Conservation (phyloP, 2,113 vertebrate genomes). For the Eidolon helvum region DNA sequence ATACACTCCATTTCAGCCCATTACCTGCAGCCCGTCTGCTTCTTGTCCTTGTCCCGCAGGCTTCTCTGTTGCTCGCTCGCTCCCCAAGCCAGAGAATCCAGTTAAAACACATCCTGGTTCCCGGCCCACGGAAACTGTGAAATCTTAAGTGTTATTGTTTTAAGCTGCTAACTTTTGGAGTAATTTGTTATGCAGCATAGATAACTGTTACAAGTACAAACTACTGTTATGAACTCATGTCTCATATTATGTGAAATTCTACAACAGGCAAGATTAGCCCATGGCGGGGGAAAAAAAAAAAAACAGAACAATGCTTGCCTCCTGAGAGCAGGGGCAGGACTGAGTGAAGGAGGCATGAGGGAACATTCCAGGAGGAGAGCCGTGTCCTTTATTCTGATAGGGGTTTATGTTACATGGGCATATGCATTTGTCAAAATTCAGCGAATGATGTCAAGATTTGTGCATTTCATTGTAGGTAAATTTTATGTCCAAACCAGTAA, state of each 20-base stretch:
- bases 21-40: not conserved
- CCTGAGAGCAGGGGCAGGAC: not conserved
- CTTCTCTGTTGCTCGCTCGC: not conserved
- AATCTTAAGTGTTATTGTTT: not conserved
- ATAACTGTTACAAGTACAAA: not conserved
- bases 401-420: not conserved
- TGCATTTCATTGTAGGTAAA: not conserved
- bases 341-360: not conserved
- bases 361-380: not conserved
- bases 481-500: not conserved
- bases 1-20: accelerated
- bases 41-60: not conserved
- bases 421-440: not conserved
- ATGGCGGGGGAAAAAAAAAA: not conserved
- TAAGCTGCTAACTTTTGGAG: not conserved
- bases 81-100: not conserved
- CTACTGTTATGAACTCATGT: not conserved
- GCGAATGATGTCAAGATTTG: not conserved
- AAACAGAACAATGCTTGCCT: not conserved
- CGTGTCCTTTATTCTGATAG: not conserved
- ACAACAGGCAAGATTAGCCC: not conserved
- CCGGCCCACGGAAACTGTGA: not conserved
- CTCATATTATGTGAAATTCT: not conserved
- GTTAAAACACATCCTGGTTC: not conserved
- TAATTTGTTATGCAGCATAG: not conserved